These are phyloP conservation scores for Eulemur albifrons DNA, from an alignment of 2,797 vertebrate genomes.

Conservation along the genomic window DNA sequence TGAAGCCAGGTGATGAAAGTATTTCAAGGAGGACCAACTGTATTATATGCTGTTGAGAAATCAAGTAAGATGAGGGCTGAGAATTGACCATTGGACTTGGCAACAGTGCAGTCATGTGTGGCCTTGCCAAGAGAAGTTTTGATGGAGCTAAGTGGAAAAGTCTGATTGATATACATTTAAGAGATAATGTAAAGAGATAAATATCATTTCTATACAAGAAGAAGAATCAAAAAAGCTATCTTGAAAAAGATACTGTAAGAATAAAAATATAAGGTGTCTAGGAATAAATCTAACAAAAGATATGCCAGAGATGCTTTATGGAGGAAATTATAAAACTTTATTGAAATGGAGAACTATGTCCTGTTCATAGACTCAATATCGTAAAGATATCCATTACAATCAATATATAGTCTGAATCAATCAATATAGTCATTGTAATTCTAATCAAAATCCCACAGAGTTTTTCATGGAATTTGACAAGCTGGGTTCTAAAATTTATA, in stretches of 20 bases:
- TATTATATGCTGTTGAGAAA: slow-evolving; percentile 21
- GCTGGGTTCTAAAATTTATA: slow-evolving; percentile 8
- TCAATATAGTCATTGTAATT: slow-evolving; percentile 26
- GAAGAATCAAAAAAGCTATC: slow-evolving; percentile 13
- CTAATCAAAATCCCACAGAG: slow-evolving; percentile 20
- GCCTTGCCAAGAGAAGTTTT: slow-evolving; percentile 31
- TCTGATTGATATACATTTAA: slow-evolving; percentile 14
- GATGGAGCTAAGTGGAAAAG: not conserved
- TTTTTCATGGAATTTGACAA: not conserved
- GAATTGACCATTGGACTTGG: not conserved
- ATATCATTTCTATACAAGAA: slow-evolving; percentile 23
- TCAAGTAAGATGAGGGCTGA: slow-evolving; percentile 18
- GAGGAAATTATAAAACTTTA: slow-evolving; percentile 59
- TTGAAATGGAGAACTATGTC: slow-evolving; percentile 43
- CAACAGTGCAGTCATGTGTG: not conserved
- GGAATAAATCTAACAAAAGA: slow-evolving; percentile 49
- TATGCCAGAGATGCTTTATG: slow-evolving; percentile 40
- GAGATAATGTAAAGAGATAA: slow-evolving; percentile 10
- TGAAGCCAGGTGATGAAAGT: slow-evolving; percentile 31
- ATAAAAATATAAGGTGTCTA: slow-evolving; percentile 43
- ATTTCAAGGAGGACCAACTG: slow-evolving; percentile 23
- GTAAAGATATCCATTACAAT: slow-evolving; percentile 33
- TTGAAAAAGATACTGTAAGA: not conserved
- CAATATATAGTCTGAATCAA: slow-evolving; percentile 26
- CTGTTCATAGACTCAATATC: slow-evolving; percentile 9